Conservation (phyloP, 2,797 vertebrate genomes). For the Lepilemur septentrionalis region DNA sequence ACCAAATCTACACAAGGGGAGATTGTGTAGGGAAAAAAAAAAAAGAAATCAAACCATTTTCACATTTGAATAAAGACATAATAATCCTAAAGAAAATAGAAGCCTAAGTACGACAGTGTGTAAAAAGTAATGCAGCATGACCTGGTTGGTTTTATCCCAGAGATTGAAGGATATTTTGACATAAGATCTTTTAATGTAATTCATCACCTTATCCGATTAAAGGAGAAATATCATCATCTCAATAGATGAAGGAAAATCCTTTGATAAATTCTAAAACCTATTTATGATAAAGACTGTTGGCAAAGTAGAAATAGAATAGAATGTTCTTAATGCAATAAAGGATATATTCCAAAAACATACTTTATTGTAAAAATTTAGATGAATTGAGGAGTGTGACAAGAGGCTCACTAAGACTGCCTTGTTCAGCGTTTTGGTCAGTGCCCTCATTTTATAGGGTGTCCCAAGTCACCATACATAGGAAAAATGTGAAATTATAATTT, state of each 20-base stretch:
- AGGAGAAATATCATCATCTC: constrained; percentile 34
- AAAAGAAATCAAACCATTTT: background rate
- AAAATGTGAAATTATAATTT: too few species aligned
- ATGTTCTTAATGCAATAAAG: constrained; percentile 25
- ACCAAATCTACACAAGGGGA: background rate
- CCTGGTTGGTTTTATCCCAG: background rate
- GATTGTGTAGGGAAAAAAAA: too few species aligned
- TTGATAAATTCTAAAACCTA: background rate
- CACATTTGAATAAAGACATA: constrained; percentile 16
- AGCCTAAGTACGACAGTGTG: background rate
- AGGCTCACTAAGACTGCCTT: background rate
- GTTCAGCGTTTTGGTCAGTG: background rate
- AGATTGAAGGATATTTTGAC: background rate
- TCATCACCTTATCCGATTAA: background rate
- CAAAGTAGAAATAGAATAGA: background rate
- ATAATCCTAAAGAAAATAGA: background rate
- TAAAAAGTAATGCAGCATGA: background rate
- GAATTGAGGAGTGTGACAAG: background rate
- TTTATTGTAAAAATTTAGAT: background rate
- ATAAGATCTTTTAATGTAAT: background rate
- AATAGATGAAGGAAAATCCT: background rate
- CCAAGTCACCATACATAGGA: too few species aligned
- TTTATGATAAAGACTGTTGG: background rate
- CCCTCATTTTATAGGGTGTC: background rate
- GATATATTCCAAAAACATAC: background rate